Percentiles rank a stretch among this genome's conserved stretches.
phyloP scores from a whole-genome alignment of 1,140 invertebrate genomes.

The Tetramorium simillimum region DNA sequence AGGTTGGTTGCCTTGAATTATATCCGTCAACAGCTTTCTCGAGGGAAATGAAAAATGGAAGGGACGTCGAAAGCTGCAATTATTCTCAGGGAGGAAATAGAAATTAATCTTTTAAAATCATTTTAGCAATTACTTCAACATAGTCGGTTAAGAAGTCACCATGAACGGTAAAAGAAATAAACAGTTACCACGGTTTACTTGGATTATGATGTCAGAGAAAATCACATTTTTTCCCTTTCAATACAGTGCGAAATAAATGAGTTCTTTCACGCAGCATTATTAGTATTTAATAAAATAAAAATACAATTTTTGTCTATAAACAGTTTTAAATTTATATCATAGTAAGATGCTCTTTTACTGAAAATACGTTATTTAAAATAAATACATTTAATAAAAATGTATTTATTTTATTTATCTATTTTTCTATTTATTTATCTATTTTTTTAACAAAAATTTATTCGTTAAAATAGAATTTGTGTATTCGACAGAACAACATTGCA shows the following conservation, averaged over 20 bases:
- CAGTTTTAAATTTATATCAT: neutral
- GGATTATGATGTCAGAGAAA: constrained; percentile 14
- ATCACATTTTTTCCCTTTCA: neutral
- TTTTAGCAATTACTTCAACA: constrained; percentile 10
- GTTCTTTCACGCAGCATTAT: neutral
- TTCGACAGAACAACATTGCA: neutral
- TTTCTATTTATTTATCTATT: too few species aligned
- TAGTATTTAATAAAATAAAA: constrained; percentile 6
- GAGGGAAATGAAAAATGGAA: constrained; percentile 8
- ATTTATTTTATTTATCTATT: too few species aligned
- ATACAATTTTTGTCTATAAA: neutral
- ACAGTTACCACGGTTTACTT: neutral
- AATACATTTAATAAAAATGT: too few species aligned
- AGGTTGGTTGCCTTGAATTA: constrained; percentile 43
- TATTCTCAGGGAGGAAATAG: constrained; percentile 18
- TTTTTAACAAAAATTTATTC: neutral
- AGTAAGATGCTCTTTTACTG: neutral
- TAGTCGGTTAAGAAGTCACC: constrained; percentile 11
- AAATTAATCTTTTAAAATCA: constrained; percentile 37
- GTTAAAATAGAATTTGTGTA: neutral
- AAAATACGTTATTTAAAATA: neutral
- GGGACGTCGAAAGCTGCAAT: constrained; percentile 22
- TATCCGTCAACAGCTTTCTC: constrained; percentile 30
- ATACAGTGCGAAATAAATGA: constrained; percentile 16
- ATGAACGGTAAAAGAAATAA: neutral